These are phyloP conservation scores for Calosoma granatense DNA, from an alignment of 1,140 invertebrate species.

Conservation along the genomic window DNA sequence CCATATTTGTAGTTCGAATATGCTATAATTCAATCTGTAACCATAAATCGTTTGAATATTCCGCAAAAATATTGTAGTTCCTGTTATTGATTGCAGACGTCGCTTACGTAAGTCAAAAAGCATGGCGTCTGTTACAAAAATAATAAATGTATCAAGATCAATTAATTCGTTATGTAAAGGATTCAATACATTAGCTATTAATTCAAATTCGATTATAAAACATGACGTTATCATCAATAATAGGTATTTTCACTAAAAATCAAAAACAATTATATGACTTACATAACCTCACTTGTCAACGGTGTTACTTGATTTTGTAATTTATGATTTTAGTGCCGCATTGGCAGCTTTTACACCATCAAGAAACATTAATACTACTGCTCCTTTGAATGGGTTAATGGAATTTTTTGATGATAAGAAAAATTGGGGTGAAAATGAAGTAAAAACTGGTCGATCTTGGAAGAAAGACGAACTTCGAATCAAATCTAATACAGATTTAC, in stretches of 20 bases:
- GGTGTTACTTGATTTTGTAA: too few species aligned
- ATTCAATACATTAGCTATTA: neutral
- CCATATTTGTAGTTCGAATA: too few species aligned
- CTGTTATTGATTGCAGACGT: too few species aligned
- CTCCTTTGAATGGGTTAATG: constrained; percentile 47
- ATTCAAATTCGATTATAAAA: neutral
- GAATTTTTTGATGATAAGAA: constrained; percentile 89
- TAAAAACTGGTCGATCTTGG: constrained; percentile 85
- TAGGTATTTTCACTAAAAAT: neutral
- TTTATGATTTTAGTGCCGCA: neutral
- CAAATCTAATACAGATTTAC: constrained; percentile 92
- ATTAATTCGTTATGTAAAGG: neutral
- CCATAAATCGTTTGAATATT: too few species aligned
- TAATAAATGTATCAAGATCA: neutral
- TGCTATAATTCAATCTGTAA: too few species aligned
- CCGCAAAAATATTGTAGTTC: too few species aligned
- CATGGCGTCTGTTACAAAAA: neutral
- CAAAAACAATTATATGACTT: too few species aligned
- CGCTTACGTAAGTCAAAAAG: too few species aligned
- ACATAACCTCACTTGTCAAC: too few species aligned
- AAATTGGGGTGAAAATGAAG: constrained; percentile 70
- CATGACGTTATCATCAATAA: neutral
- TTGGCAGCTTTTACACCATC: neutral
- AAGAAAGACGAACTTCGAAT: constrained; percentile 81
- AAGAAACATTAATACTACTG: constrained; percentile 35